These are phyloP conservation scores for Seladonia tumulorum DNA, from an alignment of 2,888 invertebrate genomes.

Conservation along the genomic window DNA sequence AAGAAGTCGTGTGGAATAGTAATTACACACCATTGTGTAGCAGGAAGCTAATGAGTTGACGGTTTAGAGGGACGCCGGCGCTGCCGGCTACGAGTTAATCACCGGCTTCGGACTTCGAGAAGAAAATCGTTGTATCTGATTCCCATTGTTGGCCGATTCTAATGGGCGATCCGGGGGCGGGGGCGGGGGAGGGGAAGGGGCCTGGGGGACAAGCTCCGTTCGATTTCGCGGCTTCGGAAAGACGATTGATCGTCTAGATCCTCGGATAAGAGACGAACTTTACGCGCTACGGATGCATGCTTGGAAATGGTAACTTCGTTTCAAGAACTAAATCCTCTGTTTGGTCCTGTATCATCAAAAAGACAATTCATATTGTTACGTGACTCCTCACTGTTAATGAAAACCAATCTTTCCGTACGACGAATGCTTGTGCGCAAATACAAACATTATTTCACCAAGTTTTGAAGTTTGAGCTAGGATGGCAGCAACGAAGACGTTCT, in stretches of 20 bases:
- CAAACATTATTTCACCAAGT: neutral
- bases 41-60: slow-evolving; percentile 19
- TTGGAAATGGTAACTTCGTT: neutral
- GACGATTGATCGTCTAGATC: neutral
- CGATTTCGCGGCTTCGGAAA: neutral
- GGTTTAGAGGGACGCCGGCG: neutral
- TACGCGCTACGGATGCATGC: no score
- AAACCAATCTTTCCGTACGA: neutral
- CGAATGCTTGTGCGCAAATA: no score
- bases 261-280: neutral
- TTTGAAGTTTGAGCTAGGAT: neutral
- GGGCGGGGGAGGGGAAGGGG: neutral
- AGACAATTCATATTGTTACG: no score
- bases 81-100: neutral
- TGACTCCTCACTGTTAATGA: neutral
- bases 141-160: neutral
- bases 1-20: slow-evolving; percentile 12
- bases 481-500: neutral
- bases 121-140: neutral
- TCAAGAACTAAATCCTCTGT: neutral
- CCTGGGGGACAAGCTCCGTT: neutral
- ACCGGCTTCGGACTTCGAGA: slow-evolving; percentile 9
- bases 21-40: slow-evolving; percentile 15
- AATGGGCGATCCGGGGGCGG: neutral
- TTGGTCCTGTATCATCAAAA: neutral